Evolutionary conservation across 2,888 invertebrate genomes (phyloP).

Genomic region (Drosophila anomalata): DNA sequence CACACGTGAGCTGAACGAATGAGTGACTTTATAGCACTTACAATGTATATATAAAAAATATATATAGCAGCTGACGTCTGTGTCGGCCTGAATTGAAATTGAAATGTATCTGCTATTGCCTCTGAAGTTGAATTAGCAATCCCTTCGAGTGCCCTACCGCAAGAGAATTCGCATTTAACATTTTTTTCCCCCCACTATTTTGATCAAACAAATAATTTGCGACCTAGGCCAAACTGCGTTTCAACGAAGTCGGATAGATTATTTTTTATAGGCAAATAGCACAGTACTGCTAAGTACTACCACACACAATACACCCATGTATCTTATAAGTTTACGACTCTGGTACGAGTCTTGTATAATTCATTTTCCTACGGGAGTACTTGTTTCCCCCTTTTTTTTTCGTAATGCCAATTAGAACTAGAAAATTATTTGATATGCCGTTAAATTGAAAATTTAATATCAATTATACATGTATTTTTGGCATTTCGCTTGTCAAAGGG

Average conservation of each 20-base stretch:
- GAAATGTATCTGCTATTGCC: slow-evolving; percentile 15
- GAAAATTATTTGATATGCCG: slow-evolving; percentile 56
- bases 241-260: neutral
- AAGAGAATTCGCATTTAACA: slow-evolving; percentile 52
- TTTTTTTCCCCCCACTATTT: slow-evolving; percentile 23
- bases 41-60: neutral
- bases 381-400: slow-evolving; percentile 22
- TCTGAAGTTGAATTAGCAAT: slow-evolving; percentile 1
- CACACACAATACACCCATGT: neutral
- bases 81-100: slow-evolving; percentile 14
- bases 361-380: slow-evolving; percentile 4
- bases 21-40: slow-evolving; percentile 3
- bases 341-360: neutral
- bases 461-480: slow-evolving; percentile 31
- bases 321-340: slow-evolving; percentile 11
- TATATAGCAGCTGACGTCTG: slow-evolving; percentile 25
- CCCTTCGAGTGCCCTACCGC: slow-evolving; percentile 42
- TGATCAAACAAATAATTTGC: slow-evolving; percentile 22
- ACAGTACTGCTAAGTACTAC: neutral
- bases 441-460: slow-evolving; percentile 53
- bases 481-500: slow-evolving; percentile 19
- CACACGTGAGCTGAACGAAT: slow-evolving; percentile 52
- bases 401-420: slow-evolving; percentile 35
- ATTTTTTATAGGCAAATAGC: neutral
- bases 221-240: slow-evolving; percentile 52